Conservation (phyloP, 2,888 invertebrate species). For the Ischnus inquisitorius region DNA sequence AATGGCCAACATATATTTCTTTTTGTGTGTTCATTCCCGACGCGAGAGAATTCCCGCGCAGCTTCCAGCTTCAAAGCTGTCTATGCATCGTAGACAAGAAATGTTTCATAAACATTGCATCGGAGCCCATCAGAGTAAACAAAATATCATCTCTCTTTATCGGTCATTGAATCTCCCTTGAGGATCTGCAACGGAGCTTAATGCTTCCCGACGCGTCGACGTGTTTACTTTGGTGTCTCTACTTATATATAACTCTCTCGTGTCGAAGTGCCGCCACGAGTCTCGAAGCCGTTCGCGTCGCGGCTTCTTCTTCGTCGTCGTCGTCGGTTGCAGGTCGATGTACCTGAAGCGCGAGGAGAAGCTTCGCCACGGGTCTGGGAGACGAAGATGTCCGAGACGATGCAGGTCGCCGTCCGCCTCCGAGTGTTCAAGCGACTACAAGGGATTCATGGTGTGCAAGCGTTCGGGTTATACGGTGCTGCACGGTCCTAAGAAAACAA, state of each 20-base stretch:
- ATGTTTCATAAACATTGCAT: not conserved
- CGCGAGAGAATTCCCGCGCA: not conserved
- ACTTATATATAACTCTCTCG: constrained; percentile 49
- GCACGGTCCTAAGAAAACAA: constrained; percentile 64
- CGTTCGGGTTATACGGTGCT: constrained; percentile 24
- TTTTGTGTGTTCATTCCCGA: not conserved
- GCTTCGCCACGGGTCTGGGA: constrained; percentile 42
- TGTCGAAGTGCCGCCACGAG: constrained; percentile 40
- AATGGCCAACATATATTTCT: no score
- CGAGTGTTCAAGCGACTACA: constrained; percentile 4
- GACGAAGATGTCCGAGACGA: constrained; percentile 50
- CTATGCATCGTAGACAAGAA: not conserved
- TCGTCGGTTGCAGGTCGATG: constrained; percentile 65
- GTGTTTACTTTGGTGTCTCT: constrained; percentile 44
- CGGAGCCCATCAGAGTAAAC: not conserved
- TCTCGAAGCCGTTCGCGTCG: constrained; percentile 56
- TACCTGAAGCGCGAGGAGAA: constrained; percentile 54
- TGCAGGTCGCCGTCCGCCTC: constrained; percentile 50
- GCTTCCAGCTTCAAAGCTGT: not conserved
- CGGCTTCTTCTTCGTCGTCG: constrained; percentile 33
- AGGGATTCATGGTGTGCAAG: constrained; percentile 39
- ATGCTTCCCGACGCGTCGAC: not conserved
- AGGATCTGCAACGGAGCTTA: constrained; percentile 19
- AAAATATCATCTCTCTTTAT: constrained; percentile 4
- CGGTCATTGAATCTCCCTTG: not conserved